Evolutionary conservation across 1,140 invertebrate species (phyloP).

Genomic region (Pteromalus puparum): DNA sequence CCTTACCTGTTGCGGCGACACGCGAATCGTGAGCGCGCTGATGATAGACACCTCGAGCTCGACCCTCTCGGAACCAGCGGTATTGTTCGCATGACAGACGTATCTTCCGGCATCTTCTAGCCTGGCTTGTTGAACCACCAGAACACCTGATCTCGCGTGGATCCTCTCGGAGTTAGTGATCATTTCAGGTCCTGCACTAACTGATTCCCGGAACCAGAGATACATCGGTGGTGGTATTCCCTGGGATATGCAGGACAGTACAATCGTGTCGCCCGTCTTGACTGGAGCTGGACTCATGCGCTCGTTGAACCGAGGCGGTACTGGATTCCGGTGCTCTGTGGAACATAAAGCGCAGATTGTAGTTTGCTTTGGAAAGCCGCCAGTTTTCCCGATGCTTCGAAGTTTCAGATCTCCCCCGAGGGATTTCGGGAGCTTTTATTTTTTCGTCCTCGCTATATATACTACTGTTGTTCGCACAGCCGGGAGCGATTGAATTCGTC

Average conservation of each 20-base stretch:
- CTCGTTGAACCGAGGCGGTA: slow-evolving; percentile 74
- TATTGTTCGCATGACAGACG: slow-evolving; percentile 92
- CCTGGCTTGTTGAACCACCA: slow-evolving; percentile 79
- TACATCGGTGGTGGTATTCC: slow-evolving; percentile 76
- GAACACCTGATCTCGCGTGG: slow-evolving; percentile 78
- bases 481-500: too few relatives aligned
- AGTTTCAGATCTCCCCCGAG: too few relatives aligned
- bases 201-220: slow-evolving; percentile 73
- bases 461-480: too few relatives aligned
- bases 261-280: slow-evolving; percentile 74
- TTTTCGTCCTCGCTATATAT: too few relatives aligned
- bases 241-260: slow-evolving; percentile 75
- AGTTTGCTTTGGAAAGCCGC: background rate
- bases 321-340: slow-evolving; percentile 73
- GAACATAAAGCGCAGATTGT: background rate
- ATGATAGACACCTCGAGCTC: slow-evolving; percentile 85
- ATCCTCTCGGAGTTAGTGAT: slow-evolving; percentile 72
- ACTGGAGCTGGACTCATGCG: slow-evolving; percentile 73
- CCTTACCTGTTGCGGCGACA: slow-evolving; percentile 76
- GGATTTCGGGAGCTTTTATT: too few relatives aligned
- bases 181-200: slow-evolving; percentile 64
- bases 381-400: too few relatives aligned
- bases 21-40: slow-evolving; percentile 71
- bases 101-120: slow-evolving; percentile 89
- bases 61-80: slow-evolving; percentile 88